Base-by-base conservation (phyloP, 2,888 invertebrate genomes). In the Hypolimnas misippus region DNA sequence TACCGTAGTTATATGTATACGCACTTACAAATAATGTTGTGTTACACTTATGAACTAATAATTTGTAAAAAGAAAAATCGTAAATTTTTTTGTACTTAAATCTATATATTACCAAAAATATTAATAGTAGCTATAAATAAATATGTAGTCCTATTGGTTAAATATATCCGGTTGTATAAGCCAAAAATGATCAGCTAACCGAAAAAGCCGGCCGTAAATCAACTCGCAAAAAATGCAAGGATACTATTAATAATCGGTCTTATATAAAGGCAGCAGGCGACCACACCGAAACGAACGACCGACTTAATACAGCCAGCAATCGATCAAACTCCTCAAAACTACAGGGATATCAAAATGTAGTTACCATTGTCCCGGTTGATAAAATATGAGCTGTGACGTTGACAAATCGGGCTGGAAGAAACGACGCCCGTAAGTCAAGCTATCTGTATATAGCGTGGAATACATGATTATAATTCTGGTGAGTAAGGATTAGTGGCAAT, bases 351-450 rank as follows among this genome's bases (percentile, higher is more conserved):
- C 87, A 89, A 88, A 89, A 88, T 83, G 84, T 88, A 89, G 88
- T 90, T 86, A 88, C 88, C 78, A 88, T 89, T 91, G 90, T 90
- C 84, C 85, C 79, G 71, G 70, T 81, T 84, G 87, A 89, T 90
- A 89, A 91, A 89, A 91, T 89, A 91, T 90, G 89, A 89, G 83
- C 79, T 52, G 73, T 77, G 90, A 90, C 90, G 72, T 87, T 91
- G 90, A 91, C 87, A 87, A 88, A 91, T 89, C 84, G 83, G 75
- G 59, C 70, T 67, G 74, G 72, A 73, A 71, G 76, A 76, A 76
- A 72, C 66, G 72, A 65, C 65, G 70, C 64, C 62, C n/a, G n/a
- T 66, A 71, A 73, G 69, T 67, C 68, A 66, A 61, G 62, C 50
- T 55, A 61, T 63, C 56, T 21, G 44, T 12, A 21, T 10, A 16